Evolutionary conservation across 2,888 invertebrate species (phyloP).

Genomic region (Aphodius sticticus): DNA sequence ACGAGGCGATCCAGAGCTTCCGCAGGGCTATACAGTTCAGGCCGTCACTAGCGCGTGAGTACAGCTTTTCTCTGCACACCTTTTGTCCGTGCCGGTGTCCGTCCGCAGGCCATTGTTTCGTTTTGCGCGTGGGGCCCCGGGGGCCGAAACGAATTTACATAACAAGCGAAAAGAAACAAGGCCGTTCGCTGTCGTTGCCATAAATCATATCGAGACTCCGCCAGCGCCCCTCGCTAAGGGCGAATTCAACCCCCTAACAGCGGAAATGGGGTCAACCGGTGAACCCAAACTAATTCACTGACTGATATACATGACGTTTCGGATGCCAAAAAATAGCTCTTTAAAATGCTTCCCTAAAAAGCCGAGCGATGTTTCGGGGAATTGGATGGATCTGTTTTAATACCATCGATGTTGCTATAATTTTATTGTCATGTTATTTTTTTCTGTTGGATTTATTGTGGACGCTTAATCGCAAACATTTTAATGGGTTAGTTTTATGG

Average conservation of each 20-base stretch:
- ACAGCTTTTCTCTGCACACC: constrained; percentile 4
- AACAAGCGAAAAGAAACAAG: constrained; percentile 26
- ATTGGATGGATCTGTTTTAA: not conserved
- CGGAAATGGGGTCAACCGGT: constrained; percentile 24
- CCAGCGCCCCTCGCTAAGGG: constrained; percentile 13
- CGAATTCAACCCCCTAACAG: constrained; percentile 8
- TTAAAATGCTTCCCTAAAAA: not conserved
- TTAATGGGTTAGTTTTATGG: too few species aligned
- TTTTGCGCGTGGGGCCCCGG: constrained; percentile 7
- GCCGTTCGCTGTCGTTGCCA: constrained; percentile 6
- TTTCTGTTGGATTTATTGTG: not conserved
- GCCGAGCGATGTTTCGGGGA: not conserved
- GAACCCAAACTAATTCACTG: constrained; percentile 18
- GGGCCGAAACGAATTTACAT: constrained; percentile 19
- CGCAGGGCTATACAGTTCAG: constrained; percentile 91
- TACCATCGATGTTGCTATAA: not conserved
- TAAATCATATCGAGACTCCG: constrained; percentile 15
- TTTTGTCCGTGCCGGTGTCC: constrained; percentile 5
- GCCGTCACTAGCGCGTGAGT: constrained; percentile 93
- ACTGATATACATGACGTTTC: constrained; percentile 5
- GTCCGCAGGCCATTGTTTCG: constrained; percentile 16
- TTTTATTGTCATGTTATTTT: not conserved
- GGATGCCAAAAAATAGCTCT: not conserved
- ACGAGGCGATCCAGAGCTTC: constrained; percentile 90
- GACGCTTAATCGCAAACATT: too few species aligned